Conservation (phyloP, 2,797 vertebrate species). For the Pantherophis vulpinus region DNA sequence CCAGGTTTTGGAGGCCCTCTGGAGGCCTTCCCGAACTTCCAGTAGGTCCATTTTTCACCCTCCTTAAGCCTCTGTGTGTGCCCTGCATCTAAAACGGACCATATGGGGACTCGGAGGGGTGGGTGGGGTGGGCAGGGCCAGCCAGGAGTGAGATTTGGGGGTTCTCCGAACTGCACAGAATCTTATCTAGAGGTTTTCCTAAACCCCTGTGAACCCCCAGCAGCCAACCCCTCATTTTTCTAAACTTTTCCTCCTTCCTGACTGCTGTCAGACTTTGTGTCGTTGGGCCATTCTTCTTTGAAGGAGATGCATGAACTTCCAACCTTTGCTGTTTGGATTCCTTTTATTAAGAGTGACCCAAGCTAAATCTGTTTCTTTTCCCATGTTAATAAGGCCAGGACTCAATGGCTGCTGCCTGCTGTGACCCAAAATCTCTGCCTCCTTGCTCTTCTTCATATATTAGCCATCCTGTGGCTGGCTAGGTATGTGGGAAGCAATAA, state of each 20-base stretch:
- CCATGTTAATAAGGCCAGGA: neutral
- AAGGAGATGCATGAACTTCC: neutral
- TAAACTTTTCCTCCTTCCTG: neutral
- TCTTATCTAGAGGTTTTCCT: no score
- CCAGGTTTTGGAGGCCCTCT: no score
- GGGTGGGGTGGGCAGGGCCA: rapidly evolving
- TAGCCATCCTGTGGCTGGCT: neutral
- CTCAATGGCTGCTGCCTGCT: neutral
- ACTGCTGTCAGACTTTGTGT: neutral
- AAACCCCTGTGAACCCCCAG: no score
- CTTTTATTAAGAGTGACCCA: neutral
- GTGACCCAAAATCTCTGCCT: conserved; percentile 59
- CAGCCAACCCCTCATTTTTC: neutral
- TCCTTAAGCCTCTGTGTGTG: rapidly evolving
- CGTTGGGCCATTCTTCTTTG: neutral
- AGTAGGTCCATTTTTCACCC: no score
- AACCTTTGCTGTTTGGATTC: neutral
- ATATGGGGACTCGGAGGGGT: no score
- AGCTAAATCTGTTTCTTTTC: neutral
- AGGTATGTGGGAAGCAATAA: conserved; percentile 23
- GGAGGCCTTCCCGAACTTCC: no score
- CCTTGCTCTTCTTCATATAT: neutral
- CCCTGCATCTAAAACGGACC: no score
- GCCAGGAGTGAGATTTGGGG: no score
- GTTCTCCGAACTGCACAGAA: no score